Base-by-base conservation (phyloP, 2,888 invertebrate species). In the Drosophila infuscata region DNA sequence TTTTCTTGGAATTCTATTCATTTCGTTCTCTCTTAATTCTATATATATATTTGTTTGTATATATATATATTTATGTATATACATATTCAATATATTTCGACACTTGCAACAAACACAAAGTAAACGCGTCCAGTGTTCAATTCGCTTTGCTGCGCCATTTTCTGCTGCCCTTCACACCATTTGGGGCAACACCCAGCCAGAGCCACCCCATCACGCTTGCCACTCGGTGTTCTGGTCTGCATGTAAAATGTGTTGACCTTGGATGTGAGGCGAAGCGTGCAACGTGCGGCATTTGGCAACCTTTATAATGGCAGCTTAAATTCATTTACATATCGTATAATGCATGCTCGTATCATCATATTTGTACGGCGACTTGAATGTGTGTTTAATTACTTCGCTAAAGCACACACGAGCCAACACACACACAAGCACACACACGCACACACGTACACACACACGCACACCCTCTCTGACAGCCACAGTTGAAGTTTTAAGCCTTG, bases 261-360 rank as follows among this genome's bases (percentile, higher is more conserved):
- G 71, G 71, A 29, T 41, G 48, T 35, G 69, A 17, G 59, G 61
- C 51, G 36, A 49, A 36, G 70, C 58, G 70, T 64, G 53, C 8
- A 57, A 20, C 67, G 59, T 74, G 76, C 52, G 76, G 76, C 76
- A 59, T 51, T 54, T 46, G 62, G 68, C 57, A 74, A 73, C 81
- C 77, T 77, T 79, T 81, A 66, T 79, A 76, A 79, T 79, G 81
- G 68, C 64, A 77, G 79, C 79, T 80, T 80, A 80, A 77, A 74
- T 74, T 80, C 81, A 80, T 80, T 80, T 80, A 77, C 79, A 80
- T 81, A 81, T 69, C 81, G 81, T 81, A 80, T 69, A 80, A 80
- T 81, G 79, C 78, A 77, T 70, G 68, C 68, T 51, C 68, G 68
- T 57, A 68, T 68, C 68, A 80, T 81, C 81, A 77, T 81, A 77